A percentile compares a stretch with the other conserved stretches of the same genome.
Evolutionary conservation across 92 coral and sea anemone genomes (phyloP).

Genomic region (Umimayanthus kanabou): DNA sequence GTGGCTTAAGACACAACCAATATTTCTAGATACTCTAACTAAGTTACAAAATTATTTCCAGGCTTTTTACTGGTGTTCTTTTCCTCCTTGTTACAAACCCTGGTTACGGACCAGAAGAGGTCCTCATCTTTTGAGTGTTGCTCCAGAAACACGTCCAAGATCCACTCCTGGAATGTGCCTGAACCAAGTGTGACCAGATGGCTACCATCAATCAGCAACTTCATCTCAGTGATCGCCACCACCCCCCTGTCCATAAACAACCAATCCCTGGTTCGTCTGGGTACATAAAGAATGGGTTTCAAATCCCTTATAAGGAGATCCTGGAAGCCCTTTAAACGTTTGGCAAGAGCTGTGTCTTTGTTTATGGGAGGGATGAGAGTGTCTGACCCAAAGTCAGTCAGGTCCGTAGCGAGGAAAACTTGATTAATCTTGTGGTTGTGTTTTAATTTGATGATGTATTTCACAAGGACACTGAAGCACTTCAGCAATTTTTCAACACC

Average conservation of each 20-base stretch:
- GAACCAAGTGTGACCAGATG: conserved; percentile 94
- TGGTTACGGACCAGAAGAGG: conserved; percentile 81
- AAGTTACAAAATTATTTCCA: background rate
- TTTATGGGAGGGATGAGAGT: conserved; percentile 63
- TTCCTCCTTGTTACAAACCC: conserved; percentile 79
- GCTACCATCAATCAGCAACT: conserved; percentile 68
- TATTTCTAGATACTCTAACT: too few relatives aligned
- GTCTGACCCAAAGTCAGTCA: conserved; percentile 89
- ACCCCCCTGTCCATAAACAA: conserved; percentile 83
- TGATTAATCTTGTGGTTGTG: conserved; percentile 54
- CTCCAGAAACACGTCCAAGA: conserved; percentile 76
- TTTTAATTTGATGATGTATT: conserved; percentile 56
- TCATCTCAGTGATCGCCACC: conserved; percentile 94
- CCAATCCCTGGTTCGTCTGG: conserved; percentile 63
- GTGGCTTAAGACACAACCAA: conserved; percentile 41
- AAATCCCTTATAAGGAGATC: conserved; percentile 52
- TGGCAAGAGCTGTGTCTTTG: conserved; percentile 51
- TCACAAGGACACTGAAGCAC: conserved; percentile 68
- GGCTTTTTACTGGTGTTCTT: conserved; percentile 43
- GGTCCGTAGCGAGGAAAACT: conserved; percentile 87
- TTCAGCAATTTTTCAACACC: conserved; percentile 61
- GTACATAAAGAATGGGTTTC: conserved; percentile 64
- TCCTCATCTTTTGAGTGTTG: conserved; percentile 58
- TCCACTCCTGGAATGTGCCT: conserved; percentile 97
- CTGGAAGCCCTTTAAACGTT: conserved; percentile 57